A percentile compares a stretch with the other conserved stretches of the same genome.
These are phyloP conservation scores for Aporrectodea caliginosa DNA, from an alignment of 1,140 invertebrate species.

Conservation along the genomic window DNA sequence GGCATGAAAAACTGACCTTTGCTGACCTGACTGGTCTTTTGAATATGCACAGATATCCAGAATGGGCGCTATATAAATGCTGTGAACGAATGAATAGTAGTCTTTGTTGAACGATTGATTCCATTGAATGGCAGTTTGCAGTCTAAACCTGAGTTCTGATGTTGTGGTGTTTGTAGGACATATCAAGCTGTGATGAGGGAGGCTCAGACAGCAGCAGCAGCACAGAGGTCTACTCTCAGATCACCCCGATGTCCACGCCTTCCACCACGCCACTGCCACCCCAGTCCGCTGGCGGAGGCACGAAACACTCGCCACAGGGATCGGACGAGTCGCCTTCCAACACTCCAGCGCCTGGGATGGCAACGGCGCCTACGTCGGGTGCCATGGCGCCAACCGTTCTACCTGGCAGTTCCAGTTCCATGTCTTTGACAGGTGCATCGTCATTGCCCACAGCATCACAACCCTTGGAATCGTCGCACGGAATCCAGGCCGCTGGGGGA, in stretches of 20 bases:
- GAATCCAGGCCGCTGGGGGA: neutral
- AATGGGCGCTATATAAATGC: too few species aligned
- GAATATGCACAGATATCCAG: too few species aligned
- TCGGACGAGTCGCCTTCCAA: neutral
- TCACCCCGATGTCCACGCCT: neutral
- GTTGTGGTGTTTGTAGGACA: too few species aligned
- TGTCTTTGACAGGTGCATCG: neutral
- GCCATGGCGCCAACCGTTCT: neutral
- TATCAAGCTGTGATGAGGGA: conserved; percentile 10
- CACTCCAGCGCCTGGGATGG: neutral
- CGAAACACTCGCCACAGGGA: neutral
- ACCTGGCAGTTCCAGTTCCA: neutral
- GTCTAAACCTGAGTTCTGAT: too few species aligned
- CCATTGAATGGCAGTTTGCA: too few species aligned
- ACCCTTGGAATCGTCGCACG: neutral
- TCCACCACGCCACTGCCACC: neutral
- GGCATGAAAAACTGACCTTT: too few species aligned
- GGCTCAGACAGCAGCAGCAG: conserved; percentile 23
- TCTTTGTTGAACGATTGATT: too few species aligned
- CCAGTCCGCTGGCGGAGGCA: neutral
- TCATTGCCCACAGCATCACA: neutral
- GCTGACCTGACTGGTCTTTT: too few species aligned
- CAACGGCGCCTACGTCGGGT: neutral
- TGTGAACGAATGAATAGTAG: too few species aligned
- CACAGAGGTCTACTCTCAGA: conserved; percentile 24